A percentile compares a stretch with the other conserved stretches of the same genome.
These are phyloP conservation scores for Habroteleia sp. DNA, from an alignment of 2,888 invertebrate genomes.

Conservation along the genomic window DNA sequence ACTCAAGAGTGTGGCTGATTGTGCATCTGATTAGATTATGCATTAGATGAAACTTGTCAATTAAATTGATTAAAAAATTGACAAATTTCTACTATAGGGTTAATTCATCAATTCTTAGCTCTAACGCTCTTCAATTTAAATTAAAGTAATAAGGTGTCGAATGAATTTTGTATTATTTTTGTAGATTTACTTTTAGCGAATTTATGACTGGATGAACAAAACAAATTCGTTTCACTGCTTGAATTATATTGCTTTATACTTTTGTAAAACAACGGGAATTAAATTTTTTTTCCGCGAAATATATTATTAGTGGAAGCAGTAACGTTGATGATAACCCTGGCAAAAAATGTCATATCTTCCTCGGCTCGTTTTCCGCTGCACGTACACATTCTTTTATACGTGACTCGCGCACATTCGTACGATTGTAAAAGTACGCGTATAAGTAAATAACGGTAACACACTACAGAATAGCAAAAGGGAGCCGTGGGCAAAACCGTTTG, in stretches of 20 bases:
- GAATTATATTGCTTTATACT: conserved; percentile 12
- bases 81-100: too few species aligned
- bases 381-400: conserved; percentile 30
- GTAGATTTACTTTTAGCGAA: too few species aligned
- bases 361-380: conserved; percentile 51
- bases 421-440: conserved; percentile 12
- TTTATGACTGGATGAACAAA: conserved; percentile 10
- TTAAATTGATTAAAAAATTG: too few species aligned
- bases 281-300: conserved; percentile 29
- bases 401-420: conserved; percentile 11
- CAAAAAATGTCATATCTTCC: conserved; percentile 45
- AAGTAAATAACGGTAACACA: conserved; percentile 28
- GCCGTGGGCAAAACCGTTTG: conserved; percentile 75
- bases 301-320: conserved; percentile 41
- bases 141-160: too few species aligned
- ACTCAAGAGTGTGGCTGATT: too few species aligned
- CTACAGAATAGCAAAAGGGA: conserved; percentile 48
- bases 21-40: too few species aligned
- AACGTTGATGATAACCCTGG: conserved; percentile 39
- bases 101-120: too few species aligned
- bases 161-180: too few species aligned
- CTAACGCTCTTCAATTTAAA: too few species aligned
- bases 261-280: conserved; percentile 25
- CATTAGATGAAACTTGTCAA: too few species aligned
- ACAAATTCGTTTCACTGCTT: conserved; percentile 11